phyloP scores from a whole-genome alignment of 2,797 vertebrate species.

The Vespertilio murinus region DNA sequence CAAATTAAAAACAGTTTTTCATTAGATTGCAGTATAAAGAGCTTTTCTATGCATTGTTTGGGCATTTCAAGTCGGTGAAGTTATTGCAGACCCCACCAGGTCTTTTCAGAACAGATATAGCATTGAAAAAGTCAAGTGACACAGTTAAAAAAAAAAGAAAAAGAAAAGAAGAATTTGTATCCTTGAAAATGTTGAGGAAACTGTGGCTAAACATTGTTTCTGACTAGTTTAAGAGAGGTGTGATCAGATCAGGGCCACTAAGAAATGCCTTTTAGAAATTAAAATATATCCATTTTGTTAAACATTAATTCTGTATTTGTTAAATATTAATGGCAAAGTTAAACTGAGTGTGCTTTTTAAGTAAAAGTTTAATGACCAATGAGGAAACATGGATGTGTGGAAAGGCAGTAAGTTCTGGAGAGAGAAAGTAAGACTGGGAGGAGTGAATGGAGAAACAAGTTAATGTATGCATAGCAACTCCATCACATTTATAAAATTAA shows the following conservation, averaged over 20 bases:
- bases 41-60: not conserved
- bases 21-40: not conserved
- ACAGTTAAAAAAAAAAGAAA: constrained; percentile 13
- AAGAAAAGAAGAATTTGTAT: not conserved
- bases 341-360: not conserved
- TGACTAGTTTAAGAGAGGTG: not conserved
- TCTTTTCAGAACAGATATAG: not conserved
- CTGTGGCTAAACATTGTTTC: not conserved
- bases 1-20: not conserved
- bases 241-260: not conserved
- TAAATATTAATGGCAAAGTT: not conserved
- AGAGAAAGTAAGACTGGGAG: not conserved
- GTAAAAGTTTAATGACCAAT: not conserved
- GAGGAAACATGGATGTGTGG: not conserved
- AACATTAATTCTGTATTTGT: not conserved
- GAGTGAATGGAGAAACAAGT: not conserved
- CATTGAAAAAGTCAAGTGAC: not conserved
- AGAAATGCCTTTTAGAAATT: not conserved
- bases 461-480: not conserved
- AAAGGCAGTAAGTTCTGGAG: not conserved
- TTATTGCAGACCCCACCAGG: not conserved
- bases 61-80: not conserved
- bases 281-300: not conserved
- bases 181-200: constrained; percentile 5
- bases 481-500: not conserved